Percentiles rank a stretch among this genome's conserved stretches.
Evolutionary conservation across 2,888 invertebrate genomes (phyloP).

Genomic region (Clusia tigrina): DNA sequence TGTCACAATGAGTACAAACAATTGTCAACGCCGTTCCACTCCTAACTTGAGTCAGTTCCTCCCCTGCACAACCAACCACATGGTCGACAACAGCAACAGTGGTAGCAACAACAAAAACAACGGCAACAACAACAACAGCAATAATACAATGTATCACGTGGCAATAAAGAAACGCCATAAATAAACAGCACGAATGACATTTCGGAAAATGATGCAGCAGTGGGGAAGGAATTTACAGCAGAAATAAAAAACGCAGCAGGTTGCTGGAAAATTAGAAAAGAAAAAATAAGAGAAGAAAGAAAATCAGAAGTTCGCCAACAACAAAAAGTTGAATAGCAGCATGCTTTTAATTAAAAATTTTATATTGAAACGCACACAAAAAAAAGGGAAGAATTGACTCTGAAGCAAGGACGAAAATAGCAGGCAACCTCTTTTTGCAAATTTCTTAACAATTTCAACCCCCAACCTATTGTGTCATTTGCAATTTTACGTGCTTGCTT

Average conservation of each 20-base stretch:
- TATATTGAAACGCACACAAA: neutral
- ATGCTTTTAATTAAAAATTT: conserved; percentile 7
- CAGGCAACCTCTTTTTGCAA: neutral
- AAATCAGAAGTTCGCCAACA: neutral
- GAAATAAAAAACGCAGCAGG: conserved; percentile 22
- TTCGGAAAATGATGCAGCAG: neutral
- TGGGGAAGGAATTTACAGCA: neutral
- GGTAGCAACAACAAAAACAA: neutral
- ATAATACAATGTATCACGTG: conserved; percentile 27
- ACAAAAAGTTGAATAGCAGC: neutral
- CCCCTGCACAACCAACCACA: too few species aligned
- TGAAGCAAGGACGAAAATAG: neutral
- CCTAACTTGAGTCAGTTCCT: too few species aligned
- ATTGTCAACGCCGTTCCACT: neutral
- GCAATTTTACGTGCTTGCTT: neutral
- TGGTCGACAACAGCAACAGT: neutral
- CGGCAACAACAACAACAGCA: conserved; percentile 9
- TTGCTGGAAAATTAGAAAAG: conserved; percentile 23
- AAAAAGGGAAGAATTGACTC: neutral
- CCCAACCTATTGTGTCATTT: neutral
- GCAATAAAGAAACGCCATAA: conserved; percentile 32
- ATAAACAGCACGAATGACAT: conserved; percentile 18
- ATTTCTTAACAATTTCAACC: neutral
- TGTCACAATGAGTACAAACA: neutral
- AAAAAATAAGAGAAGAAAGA: conserved; percentile 31